Conservation (phyloP, 2,888 invertebrate species). For the Cordilura impudica region DNA sequence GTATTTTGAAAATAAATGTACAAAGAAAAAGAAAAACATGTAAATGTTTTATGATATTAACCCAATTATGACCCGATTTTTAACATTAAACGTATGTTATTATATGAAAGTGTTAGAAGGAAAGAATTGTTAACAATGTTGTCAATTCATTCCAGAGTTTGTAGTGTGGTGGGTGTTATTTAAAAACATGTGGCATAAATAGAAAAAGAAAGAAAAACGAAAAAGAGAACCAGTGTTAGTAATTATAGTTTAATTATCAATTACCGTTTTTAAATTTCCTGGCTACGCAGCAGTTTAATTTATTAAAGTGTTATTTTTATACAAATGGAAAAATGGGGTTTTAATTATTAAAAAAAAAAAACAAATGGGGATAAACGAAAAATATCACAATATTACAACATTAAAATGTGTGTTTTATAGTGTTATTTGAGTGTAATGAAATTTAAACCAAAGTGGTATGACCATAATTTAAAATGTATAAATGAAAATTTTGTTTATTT, state of each 20-base stretch:
- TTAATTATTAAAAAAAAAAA: slow-evolving; percentile 22
- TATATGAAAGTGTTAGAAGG: slow-evolving; percentile 30
- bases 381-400: slow-evolving; percentile 37
- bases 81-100: slow-evolving; percentile 24
- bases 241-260: slow-evolving; percentile 71
- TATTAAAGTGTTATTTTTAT: slow-evolving; percentile 44
- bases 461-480: background rate
- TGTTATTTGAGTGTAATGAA: slow-evolving; percentile 12
- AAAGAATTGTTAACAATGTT: background rate
- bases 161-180: slow-evolving; percentile 25
- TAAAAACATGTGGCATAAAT: slow-evolving; percentile 57
- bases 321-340: slow-evolving; percentile 23
- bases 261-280: slow-evolving; percentile 77
- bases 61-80: slow-evolving; percentile 64
- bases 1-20: slow-evolving; percentile 62
- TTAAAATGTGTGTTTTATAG: slow-evolving; percentile 19
- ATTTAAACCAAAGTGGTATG: background rate
- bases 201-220: slow-evolving; percentile 66
- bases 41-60: slow-evolving; percentile 65
- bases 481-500: slow-evolving; percentile 16
- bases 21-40: slow-evolving; percentile 67
- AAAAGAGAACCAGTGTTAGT: slow-evolving; percentile 71
- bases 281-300: slow-evolving; percentile 69
- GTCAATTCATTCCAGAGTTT: slow-evolving; percentile 9
- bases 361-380: slow-evolving; percentile 1